Conservation (phyloP, 2,888 invertebrate species). For the Rhingia campestris region DNA sequence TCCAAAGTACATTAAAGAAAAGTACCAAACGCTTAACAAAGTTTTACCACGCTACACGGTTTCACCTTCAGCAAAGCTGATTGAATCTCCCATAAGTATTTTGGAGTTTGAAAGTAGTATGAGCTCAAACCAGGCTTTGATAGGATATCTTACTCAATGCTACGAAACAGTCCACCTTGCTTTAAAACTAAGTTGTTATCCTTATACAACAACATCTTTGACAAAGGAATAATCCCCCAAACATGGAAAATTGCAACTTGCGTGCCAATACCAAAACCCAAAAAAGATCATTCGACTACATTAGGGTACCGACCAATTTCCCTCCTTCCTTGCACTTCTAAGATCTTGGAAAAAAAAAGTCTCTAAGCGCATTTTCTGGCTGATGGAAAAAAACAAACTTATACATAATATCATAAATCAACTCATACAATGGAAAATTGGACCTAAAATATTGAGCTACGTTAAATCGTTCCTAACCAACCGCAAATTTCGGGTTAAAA, state of each 20-base stretch:
- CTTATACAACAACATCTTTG: neutral
- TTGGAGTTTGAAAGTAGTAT: conserved; percentile 6
- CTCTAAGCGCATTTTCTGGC: conserved; percentile 75
- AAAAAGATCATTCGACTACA: neutral
- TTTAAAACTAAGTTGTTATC: neutral
- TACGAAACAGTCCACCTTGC: neutral
- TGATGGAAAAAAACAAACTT: conserved; percentile 17
- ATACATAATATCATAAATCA: too few relatives aligned
- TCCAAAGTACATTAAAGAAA: neutral
- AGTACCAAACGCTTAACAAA: neutral
- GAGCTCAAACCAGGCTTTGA: conserved; percentile 1
- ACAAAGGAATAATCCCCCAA: conserved; percentile 2
- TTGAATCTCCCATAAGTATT: neutral
- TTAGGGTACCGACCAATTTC: neutral
- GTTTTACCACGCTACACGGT: neutral
- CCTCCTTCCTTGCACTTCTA: conserved; percentile 2
- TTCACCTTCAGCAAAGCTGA: neutral
- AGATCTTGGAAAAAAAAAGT: neutral
- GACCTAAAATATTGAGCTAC: conserved; percentile 42
- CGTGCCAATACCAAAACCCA: conserved; percentile 8
- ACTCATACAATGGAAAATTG: conserved; percentile 30
- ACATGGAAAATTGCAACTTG: conserved; percentile 15
- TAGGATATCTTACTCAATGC: conserved; percentile 13
- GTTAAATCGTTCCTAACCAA: conserved; percentile 39
- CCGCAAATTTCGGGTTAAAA: conserved; percentile 36